Evolutionary conservation across 2,888 invertebrate genomes (phyloP), one percentile per base, ranked within the genome.

Genomic region (Andrena praecox): DNA sequence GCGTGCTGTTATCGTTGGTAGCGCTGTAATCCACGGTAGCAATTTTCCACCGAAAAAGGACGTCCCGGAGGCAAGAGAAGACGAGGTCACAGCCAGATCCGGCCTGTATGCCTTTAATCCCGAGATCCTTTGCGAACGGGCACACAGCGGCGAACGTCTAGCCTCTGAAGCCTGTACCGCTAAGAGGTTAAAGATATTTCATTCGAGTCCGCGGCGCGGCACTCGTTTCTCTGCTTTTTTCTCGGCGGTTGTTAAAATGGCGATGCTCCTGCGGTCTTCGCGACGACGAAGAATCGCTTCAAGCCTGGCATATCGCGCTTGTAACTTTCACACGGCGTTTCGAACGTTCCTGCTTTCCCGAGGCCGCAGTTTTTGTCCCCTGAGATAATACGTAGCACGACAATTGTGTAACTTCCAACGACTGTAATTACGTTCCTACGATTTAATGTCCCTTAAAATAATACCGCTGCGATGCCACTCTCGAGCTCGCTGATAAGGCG

Each of bases 51-150:
- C 52, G 31, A 20, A 52, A 50, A 24, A 66, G 50, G 73, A 73
- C 48, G 42, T 54, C 56, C 59, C 31, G 60, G 16, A 48, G 72
- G 73, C 68, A 66, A 77, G 60, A 77, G 67, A 42, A 59, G 75
- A 78, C 75, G 42, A 71, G 72, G 77, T 77, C 74, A 24, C 67
- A 64, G 69, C 85, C 56, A 83, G 73, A 56, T 73, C 64, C 67
- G 56, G 52, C 67, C 70, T 66, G 72, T 66, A 67, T 70, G 70
- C 73, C 82, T 85, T 85, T 85, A 85, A 85, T 85, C 82, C 85
- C 24, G 71, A 24, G 56, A 75, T 80, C 68, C 64, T 69, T 80
- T 80, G 69, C 74, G 67, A 82, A 77, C 70, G 35, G 75, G 66
- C 70, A 76, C 70, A 76, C 72, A 59, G 72, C 68, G 71, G 82